phyloP scores from a whole-genome alignment of 2,113 vertebrate species.

The Eurypyga helias region DNA sequence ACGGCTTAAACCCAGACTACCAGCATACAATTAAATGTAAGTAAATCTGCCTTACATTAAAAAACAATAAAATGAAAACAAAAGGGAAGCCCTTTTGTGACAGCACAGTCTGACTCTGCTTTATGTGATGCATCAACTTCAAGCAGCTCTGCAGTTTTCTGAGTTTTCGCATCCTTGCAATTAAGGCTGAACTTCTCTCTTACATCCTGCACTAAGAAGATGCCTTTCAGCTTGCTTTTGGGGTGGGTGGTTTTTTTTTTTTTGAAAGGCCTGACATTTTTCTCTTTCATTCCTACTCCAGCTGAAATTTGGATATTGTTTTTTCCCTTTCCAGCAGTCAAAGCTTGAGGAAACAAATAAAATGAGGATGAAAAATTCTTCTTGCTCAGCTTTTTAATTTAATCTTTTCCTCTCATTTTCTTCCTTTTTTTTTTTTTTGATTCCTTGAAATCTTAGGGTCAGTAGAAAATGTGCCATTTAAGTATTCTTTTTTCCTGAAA shows the following conservation, averaged over 20 bases:
- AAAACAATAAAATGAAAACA: not conserved
- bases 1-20: not conserved
- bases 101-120: not conserved
- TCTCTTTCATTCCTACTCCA: not conserved
- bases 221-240: not conserved
- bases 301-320: not conserved
- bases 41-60: not conserved
- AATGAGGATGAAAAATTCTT: not conserved
- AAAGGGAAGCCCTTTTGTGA: not conserved
- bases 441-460: not conserved
- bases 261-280: not conserved
- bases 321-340: not conserved
- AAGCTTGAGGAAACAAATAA: conserved; percentile 31
- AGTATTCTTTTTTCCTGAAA: not conserved
- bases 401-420: not conserved
- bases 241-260: not conserved
- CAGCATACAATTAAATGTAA: not conserved
- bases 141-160: not conserved
- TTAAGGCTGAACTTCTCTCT: not conserved
- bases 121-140: not conserved
- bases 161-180: not conserved
- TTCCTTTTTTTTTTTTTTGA: not conserved
- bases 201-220: not conserved
- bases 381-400: not conserved
- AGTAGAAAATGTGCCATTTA: not conserved